Percentiles rank a stretch among this genome's conserved stretches.
phyloP scores from a whole-genome alignment of 1,140 invertebrate genomes.

The Drosophila pseudoananassae region DNA sequence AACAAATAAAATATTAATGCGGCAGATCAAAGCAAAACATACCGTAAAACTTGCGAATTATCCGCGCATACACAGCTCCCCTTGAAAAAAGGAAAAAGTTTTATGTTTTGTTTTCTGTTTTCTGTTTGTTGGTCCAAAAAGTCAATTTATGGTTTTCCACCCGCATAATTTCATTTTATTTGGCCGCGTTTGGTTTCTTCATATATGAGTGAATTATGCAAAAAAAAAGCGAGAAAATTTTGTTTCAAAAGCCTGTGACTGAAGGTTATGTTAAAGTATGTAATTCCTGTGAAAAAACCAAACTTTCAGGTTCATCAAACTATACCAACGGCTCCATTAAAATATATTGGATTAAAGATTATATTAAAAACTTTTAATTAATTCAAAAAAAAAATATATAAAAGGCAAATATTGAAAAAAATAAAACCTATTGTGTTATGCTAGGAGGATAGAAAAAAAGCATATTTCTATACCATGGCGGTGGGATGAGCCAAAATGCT shows the following conservation, averaged over 20 bases:
- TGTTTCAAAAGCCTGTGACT: conserved; percentile 14
- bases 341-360: too few relatives aligned
- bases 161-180: conserved; percentile 77
- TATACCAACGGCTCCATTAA: not conserved
- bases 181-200: conserved; percentile 30
- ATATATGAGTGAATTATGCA: conserved; percentile 55
- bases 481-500: conserved; percentile 40
- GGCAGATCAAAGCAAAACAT: conserved; percentile 58
- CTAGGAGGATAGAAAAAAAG: conserved; percentile 7
- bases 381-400: not conserved
- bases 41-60: conserved; percentile 45
- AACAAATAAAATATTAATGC: conserved; percentile 61
- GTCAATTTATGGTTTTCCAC: conserved; percentile 74
- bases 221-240: conserved; percentile 29
- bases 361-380: not conserved
- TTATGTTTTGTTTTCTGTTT: conserved; percentile 41
- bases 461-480: conserved; percentile 23
- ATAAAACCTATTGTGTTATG: not conserved
- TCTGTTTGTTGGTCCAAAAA: conserved; percentile 58
- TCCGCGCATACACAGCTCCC: conserved; percentile 21
- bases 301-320: not conserved
- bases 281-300: conserved; percentile 22
- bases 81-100: conserved; percentile 50
- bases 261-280: conserved; percentile 30
- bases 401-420: not conserved